A percentile compares a stretch with the other conserved stretches of the same genome.
phyloP scores from a whole-genome alignment of 64 coral and sea anemone genomes.

The Cladopsammia gracilis region DNA sequence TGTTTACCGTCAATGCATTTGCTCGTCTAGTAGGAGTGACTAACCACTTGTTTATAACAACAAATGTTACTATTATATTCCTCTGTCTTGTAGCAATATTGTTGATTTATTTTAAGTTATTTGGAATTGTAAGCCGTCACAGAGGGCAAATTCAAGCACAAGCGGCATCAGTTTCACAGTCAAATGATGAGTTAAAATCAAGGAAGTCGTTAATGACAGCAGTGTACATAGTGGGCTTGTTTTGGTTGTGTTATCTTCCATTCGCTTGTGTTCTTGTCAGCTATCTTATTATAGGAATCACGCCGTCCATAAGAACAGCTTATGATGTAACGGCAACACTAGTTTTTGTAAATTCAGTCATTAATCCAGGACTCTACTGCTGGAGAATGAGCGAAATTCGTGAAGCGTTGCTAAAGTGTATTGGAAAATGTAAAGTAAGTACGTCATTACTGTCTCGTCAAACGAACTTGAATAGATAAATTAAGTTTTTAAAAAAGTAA shows the following conservation, averaged over 20 bases:
- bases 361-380: conserved; percentile 25
- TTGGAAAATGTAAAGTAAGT: neutral
- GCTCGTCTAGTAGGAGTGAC: neutral
- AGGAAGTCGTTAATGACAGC: neutral
- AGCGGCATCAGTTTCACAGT: neutral
- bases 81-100: neutral
- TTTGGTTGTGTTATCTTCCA: conserved; percentile 7
- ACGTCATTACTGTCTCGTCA: neutral
- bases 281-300: neutral
- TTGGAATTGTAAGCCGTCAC: neutral
- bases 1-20: neutral
- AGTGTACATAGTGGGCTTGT: neutral
- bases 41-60: neutral
- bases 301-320: neutral
- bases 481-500: too few species aligned
- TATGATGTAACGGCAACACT: neutral
- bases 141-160: neutral
- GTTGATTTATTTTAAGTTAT: neutral
- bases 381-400: neutral
- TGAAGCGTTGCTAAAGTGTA: neutral
- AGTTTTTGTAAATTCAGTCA: neutral
- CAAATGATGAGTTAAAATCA: neutral
- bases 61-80: neutral
- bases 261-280: neutral
- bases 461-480: too few species aligned